Evolutionary conservation across 30 jellyfish, hydroid and myxozoan species (phyloP), one percentile per base, ranked within the genome.

Genomic region (Hydra vulgaris): DNA sequence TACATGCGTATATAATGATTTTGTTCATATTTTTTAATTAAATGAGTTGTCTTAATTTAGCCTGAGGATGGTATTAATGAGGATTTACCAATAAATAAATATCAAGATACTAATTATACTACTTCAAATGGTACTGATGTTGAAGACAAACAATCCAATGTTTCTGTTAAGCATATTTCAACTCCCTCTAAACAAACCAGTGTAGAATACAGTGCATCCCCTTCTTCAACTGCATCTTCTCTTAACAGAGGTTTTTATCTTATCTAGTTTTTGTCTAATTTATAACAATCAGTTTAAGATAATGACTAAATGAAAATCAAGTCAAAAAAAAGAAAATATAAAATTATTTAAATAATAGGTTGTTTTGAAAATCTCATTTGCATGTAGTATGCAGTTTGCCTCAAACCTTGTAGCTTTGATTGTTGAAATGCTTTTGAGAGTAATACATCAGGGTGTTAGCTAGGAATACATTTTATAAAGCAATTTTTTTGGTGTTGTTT

Each of bases 131-230:
- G 8, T 40, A 12, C 61, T 40, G 61, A 40, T 40, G 12, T 40
- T 40, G 61, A 40, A 40, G 61, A 40, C 61, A 40, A 40, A 40
- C 61, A n/a, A 18, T 15, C 61, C 15, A 23, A 18, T 17, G 52
- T 27, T 8, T 17, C 27, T 7, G 15, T 15, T 12, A 54, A 53
- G 7, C 27, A 78, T 53, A 53, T 54, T 22, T 25, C 26, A 21
- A 27, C 82, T 12, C 85, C 79, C 15, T 55, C 26, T 53, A 54
- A 78, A 52, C 80, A 54, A n/a, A 0, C 27, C 16, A 78, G 54
- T 78, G 27, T 53, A 15, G 85, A 78, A 78, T 78, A 78, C 53
- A 78, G 80, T 78, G 40, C 85, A 1, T 55, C 85, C 16, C 85
- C 85, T 1, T 78, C 85, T 15, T 27, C 81, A 21, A 73, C 80